Conservation (phyloP, 2,113 vertebrate genomes). For the Dunckerocampus dactyliophorus region DNA sequence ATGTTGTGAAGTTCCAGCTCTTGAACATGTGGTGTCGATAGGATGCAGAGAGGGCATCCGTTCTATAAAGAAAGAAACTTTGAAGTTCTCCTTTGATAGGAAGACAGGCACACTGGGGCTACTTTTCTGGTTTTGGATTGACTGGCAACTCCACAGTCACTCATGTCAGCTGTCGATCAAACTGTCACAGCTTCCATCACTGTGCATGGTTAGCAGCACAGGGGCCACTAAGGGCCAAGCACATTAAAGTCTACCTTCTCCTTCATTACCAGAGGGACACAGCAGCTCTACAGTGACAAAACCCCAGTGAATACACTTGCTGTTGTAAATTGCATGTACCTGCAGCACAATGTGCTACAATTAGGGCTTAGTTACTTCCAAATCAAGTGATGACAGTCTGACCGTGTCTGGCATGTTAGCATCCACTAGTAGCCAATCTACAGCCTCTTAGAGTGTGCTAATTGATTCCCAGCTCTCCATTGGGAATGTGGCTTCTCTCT, state of each 20-base stretch:
- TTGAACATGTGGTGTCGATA: constrained; percentile 38
- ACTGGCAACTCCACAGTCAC: constrained; percentile 60
- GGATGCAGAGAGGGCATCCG: constrained; percentile 35
- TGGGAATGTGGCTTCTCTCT: constrained; percentile 81
- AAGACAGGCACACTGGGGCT: constrained; percentile 44
- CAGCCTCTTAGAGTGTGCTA: constrained; percentile 89
- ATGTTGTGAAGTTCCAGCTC: constrained; percentile 17
- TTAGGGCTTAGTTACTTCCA: constrained; percentile 64
- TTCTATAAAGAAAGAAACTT: constrained; percentile 17
- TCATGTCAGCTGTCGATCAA: constrained; percentile 73
- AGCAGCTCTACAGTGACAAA: constrained; percentile 26
- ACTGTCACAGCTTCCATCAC: constrained; percentile 43
- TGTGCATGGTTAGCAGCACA: constrained; percentile 24
- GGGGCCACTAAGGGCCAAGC: constrained; percentile 36
- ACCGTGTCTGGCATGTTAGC: constrained; percentile 84
- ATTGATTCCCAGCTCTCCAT: constrained; percentile 89
- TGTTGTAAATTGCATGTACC: constrained; percentile 46
- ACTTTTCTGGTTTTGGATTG: constrained; percentile 47
- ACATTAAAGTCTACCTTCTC: constrained; percentile 52
- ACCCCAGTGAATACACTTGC: constrained; percentile 54
- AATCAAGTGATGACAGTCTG: constrained; percentile 61
- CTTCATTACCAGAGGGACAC: constrained; percentile 55
- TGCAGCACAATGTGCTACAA: constrained; percentile 60
- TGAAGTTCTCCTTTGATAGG: constrained; percentile 33
- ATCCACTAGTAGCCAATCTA: constrained; percentile 83